These are phyloP conservation scores for Stictonetta naevosa DNA, from an alignment of 2,113 vertebrate genomes.

Conservation along the genomic window DNA sequence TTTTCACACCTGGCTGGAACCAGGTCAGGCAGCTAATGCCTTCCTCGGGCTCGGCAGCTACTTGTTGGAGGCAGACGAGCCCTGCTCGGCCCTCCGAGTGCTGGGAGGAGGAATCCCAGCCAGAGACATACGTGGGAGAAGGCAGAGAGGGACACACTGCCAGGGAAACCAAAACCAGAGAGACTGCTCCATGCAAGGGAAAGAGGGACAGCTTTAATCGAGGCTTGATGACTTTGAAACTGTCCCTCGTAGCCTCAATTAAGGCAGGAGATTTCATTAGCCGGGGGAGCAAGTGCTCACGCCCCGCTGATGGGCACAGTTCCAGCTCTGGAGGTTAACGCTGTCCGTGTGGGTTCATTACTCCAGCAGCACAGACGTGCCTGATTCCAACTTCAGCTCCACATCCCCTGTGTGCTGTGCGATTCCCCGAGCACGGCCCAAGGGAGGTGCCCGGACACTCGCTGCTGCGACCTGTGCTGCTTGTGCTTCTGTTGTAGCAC, in stretches of 20 bases:
- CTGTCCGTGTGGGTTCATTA: not conserved
- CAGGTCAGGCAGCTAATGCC: slow-evolving; percentile 77
- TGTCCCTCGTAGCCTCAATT: not conserved
- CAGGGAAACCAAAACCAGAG: not conserved
- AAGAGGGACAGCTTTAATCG: not conserved
- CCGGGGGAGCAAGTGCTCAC: rapidly evolving
- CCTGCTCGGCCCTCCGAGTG: slow-evolving; percentile 29
- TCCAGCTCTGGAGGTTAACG: not conserved
- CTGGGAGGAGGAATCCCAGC: slow-evolving; percentile 43
- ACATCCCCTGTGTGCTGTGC: not conserved
- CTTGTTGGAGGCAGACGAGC: slow-evolving; percentile 61
- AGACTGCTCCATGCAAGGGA: not conserved
- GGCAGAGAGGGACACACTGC: slow-evolving; percentile 17
- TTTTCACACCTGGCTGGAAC: slow-evolving; percentile 79
- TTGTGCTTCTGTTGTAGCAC: not conserved
- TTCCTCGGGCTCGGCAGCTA: slow-evolving; percentile 58
- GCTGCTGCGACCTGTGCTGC: not conserved
- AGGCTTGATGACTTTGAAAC: not conserved
- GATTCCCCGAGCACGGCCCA: not conserved
- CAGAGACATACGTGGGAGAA: slow-evolving; percentile 17
- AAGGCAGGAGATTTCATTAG: not conserved
- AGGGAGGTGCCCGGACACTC: not conserved
- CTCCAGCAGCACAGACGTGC: not conserved
- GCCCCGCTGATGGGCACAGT: not conserved
- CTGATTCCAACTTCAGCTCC: not conserved